phyloP scores from a whole-genome alignment of 1,140 invertebrate genomes.

The Drosophila lowei region DNA sequence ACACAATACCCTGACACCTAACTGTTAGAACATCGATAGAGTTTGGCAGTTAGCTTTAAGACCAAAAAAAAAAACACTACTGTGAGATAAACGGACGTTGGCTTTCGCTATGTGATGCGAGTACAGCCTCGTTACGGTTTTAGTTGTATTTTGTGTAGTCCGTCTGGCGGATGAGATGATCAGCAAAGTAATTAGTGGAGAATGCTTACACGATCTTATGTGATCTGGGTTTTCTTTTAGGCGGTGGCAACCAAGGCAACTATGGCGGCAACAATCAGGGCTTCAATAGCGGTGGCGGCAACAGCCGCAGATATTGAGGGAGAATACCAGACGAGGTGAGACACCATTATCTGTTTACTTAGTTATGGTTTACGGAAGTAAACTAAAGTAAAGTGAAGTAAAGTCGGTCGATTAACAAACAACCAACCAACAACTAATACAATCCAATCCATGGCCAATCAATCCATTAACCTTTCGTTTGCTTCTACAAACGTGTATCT shows the following conservation, averaged over 20 bases:
- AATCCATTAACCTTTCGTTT: constrained; percentile 17
- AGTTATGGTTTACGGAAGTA: constrained; percentile 42
- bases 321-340: constrained; percentile 64
- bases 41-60: constrained; percentile 41
- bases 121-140: constrained; percentile 37
- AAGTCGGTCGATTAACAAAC: constrained; percentile 39
- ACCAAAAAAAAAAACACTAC: constrained; percentile 64
- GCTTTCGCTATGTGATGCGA: constrained; percentile 33
- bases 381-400: constrained; percentile 4
- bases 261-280: constrained; percentile 84
- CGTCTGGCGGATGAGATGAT: background rate
- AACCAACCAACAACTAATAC: constrained; percentile 15
- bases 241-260: constrained; percentile 84
- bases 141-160: background rate
- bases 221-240: constrained; percentile 62
- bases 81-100: constrained; percentile 83
- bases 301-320: constrained; percentile 83
- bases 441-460: constrained; percentile 12
- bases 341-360: constrained; percentile 37
- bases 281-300: constrained; percentile 84
- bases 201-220: constrained; percentile 31
- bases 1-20: constrained; percentile 43
- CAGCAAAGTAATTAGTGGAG: constrained; percentile 11
- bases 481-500: constrained; percentile 11
- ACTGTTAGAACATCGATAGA: constrained; percentile 45